Base-by-base conservation (phyloP, 2,888 invertebrate genomes). In the Fissipunctia ypsillon region DNA sequence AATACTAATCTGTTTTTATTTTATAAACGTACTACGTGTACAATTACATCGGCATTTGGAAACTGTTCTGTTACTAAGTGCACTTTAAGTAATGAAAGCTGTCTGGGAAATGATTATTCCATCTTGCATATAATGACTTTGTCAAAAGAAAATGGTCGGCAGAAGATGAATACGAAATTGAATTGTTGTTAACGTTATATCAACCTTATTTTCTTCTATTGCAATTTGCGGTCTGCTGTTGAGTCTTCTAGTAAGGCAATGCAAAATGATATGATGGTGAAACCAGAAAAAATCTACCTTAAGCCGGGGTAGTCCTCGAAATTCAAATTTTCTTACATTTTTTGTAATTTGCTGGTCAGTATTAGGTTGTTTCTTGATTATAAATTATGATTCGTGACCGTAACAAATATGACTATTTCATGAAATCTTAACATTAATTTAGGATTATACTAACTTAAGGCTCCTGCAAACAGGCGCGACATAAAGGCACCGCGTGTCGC, bases 81-180 rank as follows among this genome's bases (percentile, higher is more conserved):
- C 81, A 77, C 63, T 61, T 50, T 38, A 43, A 22, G 28, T 61
- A 78, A 78, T 80, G 54, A 78, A 61, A 56, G 16, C 60, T 66
- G 22, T 41, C 12, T 9, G 35, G 41, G 19, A 50, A 77, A 80
- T 60, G 19, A 60, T 54, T 14, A 60, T 50, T 50, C 61, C 56
- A 50, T 71, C 16, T 64, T 71, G 57, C 25, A 52, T 52, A 41
- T 6, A 56, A 54, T 57, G 57, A n/a, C 12, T 61, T 35, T 31
- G 31, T 22, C 50, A 28, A 38, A 76, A 57, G 61, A 50, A 35
- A 71, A 71, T 48, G 25, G 28, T 28, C 0, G 28, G 14, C 25
- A 52, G n/a, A 38, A 48, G n/a, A 63, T 31, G 16, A 38, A 19
- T n/a, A 61, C 2, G 5, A 56, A 35, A 69, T 48, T 19, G 9